These are phyloP conservation scores for Hippasteria phrygiana DNA, from an alignment of 53 echinoderm and acorn worm species.

Conservation along the genomic window DNA sequence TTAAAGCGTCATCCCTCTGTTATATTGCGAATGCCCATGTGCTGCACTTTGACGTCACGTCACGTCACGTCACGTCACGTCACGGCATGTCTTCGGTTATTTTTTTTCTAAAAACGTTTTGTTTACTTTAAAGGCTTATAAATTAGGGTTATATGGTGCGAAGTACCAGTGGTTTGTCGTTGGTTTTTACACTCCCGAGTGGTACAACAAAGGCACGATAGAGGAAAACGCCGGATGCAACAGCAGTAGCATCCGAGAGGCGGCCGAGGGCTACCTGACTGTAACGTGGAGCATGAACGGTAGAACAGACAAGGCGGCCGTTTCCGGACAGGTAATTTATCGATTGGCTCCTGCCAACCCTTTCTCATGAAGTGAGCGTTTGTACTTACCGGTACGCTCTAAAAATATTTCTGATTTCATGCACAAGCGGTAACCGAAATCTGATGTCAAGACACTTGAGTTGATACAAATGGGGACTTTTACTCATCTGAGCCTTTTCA, in stretches of 20 bases:
- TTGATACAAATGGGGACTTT: too few relatives aligned
- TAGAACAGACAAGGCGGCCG: conserved; percentile 35
- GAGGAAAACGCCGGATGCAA: conserved; percentile 46
- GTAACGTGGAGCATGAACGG: conserved; percentile 79
- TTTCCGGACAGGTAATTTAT: conserved; percentile 63
- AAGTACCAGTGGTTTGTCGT: conserved; percentile 68
- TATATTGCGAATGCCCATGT: too few relatives aligned
- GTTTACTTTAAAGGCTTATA: conserved; percentile 31
- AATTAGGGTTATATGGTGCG: conserved; percentile 48
- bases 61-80: too few relatives aligned
- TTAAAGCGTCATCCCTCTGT: too few relatives aligned
- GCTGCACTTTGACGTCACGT: too few relatives aligned
- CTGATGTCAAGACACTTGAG: too few relatives aligned
- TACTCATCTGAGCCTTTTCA: too few relatives aligned
- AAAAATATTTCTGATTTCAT: too few relatives aligned
- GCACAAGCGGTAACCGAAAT: too few relatives aligned
- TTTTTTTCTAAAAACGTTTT: not conserved
- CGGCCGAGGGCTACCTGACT: conserved; percentile 66
- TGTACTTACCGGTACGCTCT: too few relatives aligned
- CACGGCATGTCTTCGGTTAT: not conserved
- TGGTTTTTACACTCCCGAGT: conserved; percentile 64
- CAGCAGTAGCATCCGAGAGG: conserved; percentile 13
- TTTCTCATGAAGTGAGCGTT: too few relatives aligned
- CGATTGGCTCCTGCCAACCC: too few relatives aligned
- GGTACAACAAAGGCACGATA: conserved; percentile 50